Evolutionary conservation across 2,113 vertebrate genomes (phyloP), one percentile per base, ranked within the genome.

Genomic region (Ictidomys tridecemlineatus): DNA sequence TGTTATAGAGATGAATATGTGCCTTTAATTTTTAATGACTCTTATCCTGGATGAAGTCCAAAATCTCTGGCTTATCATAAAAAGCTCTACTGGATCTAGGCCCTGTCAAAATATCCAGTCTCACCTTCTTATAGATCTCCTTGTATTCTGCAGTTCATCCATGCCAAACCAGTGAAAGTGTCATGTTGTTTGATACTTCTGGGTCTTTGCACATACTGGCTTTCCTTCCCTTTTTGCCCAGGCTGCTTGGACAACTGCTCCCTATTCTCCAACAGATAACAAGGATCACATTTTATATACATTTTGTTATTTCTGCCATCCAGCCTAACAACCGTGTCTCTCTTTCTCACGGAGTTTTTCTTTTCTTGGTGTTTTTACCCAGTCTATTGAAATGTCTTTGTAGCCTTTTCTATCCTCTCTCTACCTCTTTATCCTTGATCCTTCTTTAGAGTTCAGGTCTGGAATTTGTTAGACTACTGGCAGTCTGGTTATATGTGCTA

Each of bases 281-380:
- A 82, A 93, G n/a, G 34, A 20, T 7, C 0, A 24, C 48, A 32
- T 91, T 80, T 91, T 92, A 39, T 34, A 24, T 79, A 91, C 51
- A 70, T 39, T 67, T 90, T 91, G 17, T 5, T 74, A 14, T 94
- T 84, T 37, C 39, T 37, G 3, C 24, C 45, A 30, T 34, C 32
- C 8, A 53, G 37, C 34, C 51, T 70, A 51, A 90, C 45, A 80
- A 12, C 72, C 5, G 13, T n/a, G n/a, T 4, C 90, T 76, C 22
- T 85, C 80, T 32, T 39, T 95, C 74, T 74, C 73, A 2, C 16
- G 84, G 80, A 67, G 26, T 39, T 93, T 94, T 91, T 93, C 51
- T 93, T 85, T 48, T 69, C 30, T 58, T 67, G 34, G 30, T 91
- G 79, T 9, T 22, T 4, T 84, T 92, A 48, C 51, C n/a, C 20